A percentile compares a stretch with the other conserved stretches of the same genome.
Conservation (phyloP, 1,140 invertebrate species). For the Lepidurus apus region DNA sequence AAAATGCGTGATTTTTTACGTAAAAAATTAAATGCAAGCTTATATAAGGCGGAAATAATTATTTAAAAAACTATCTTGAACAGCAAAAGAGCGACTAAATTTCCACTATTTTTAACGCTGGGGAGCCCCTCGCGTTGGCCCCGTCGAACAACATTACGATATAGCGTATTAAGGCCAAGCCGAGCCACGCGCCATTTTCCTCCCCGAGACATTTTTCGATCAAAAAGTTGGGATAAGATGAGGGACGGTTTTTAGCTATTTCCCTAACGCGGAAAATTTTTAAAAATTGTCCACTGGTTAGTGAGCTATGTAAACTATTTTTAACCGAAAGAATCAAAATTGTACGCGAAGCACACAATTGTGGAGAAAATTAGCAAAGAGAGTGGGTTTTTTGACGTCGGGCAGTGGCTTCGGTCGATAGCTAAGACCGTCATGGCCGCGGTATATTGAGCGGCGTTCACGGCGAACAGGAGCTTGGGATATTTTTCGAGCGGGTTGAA, state of each 20-base stretch:
- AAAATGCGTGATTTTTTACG: no score
- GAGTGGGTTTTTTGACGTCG: constrained; percentile 7
- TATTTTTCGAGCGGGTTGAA: constrained; percentile 26
- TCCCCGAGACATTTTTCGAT: background rate
- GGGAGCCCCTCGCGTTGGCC: background rate
- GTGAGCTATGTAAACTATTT: background rate
- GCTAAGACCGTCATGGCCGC: constrained; percentile 25
- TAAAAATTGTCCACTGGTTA: background rate
- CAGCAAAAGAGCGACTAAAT: background rate
- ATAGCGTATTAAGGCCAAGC: constrained; percentile 11
- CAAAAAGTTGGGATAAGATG: background rate
- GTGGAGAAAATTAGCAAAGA: constrained; percentile 14
- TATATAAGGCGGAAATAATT: no score
- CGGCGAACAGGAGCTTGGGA: constrained; percentile 22
- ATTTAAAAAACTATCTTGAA: background rate
- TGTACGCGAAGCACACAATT: no score
- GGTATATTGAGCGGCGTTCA: constrained; percentile 23
- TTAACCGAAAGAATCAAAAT: background rate
- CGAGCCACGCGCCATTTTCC: constrained; percentile 8
- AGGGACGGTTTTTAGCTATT: background rate
- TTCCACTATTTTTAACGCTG: background rate
- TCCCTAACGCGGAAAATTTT: background rate
- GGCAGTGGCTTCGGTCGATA: constrained; percentile 21
- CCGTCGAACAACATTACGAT: background rate
- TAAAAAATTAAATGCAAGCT: no score